Conservation (phyloP, 1,140 invertebrate genomes). For the Drosophila dunni region DNA sequence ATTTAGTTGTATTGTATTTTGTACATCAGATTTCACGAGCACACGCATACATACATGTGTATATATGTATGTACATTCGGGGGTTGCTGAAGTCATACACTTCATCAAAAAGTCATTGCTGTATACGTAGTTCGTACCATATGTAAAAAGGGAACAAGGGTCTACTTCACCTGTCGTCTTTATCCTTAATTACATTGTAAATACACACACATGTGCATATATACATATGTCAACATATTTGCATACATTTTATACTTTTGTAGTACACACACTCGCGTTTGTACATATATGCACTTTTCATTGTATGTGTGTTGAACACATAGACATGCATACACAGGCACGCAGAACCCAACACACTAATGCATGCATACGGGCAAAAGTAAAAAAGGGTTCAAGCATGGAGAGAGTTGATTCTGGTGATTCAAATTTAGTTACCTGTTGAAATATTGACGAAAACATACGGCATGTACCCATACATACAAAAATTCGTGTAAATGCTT, state of each 20-base stretch:
- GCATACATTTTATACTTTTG: background rate
- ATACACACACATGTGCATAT: background rate
- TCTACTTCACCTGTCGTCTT: background rate
- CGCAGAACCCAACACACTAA: background rate
- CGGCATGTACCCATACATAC: background rate
- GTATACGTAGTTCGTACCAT: constrained; percentile 7
- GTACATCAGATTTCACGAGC: background rate
- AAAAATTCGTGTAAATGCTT: background rate
- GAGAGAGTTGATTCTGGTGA: background rate
- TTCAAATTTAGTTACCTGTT: constrained; percentile 30
- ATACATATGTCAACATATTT: background rate
- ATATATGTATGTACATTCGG: constrained; percentile 15
- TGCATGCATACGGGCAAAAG: background rate
- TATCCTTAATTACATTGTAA: background rate
- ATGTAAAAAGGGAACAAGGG: background rate
- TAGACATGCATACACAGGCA: constrained; percentile 21
- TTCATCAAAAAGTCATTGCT: constrained; percentile 20
- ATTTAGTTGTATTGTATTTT: background rate
- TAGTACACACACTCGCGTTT: background rate
- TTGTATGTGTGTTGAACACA: background rate
- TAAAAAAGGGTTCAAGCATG: background rate
- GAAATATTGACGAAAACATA: constrained; percentile 26
- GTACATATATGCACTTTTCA: background rate
- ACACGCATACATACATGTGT: constrained; percentile 18
- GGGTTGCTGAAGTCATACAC: constrained; percentile 34